A percentile compares a stretch with the other conserved stretches of the same genome.
Conservation (phyloP, 2,113 vertebrate species). For the Perca schrenkii region DNA sequence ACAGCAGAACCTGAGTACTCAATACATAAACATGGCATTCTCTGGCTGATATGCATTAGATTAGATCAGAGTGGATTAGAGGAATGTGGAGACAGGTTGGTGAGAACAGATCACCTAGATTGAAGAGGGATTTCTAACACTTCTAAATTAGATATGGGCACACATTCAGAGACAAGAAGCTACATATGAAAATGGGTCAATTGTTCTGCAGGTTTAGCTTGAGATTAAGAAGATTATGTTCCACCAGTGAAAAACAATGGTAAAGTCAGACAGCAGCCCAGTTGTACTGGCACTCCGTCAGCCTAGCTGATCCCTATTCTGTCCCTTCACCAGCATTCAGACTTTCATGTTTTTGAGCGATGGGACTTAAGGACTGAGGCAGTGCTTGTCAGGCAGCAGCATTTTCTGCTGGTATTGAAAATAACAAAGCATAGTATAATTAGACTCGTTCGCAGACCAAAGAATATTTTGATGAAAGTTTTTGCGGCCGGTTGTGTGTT, state of each 20-base stretch:
- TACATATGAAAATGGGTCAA: constrained; percentile 80
- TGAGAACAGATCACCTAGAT: constrained; percentile 81
- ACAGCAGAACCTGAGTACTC: constrained; percentile 15
- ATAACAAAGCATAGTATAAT: constrained; percentile 68
- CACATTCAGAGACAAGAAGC: constrained; percentile 71
- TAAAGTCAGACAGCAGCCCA: constrained; percentile 70
- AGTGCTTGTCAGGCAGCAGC: constrained; percentile 59
- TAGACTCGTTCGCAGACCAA: constrained; percentile 65
- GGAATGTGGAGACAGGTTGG: constrained; percentile 66
- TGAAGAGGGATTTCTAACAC: constrained; percentile 78
- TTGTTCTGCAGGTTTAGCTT: constrained; percentile 80
- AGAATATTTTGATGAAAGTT: constrained; percentile 69
- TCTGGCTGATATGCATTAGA: constrained; percentile 65
- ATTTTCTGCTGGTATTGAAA: constrained; percentile 56
- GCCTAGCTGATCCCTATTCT: constrained; percentile 64
- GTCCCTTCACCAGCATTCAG: constrained; percentile 64
- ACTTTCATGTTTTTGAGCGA: constrained; percentile 70
- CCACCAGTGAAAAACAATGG: constrained; percentile 73
- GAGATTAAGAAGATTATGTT: constrained; percentile 81
- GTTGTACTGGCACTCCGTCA: constrained; percentile 70
- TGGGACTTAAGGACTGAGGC: constrained; percentile 59
- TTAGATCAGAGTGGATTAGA: constrained; percentile 78
- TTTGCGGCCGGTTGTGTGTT: constrained; percentile 35
- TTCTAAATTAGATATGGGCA: constrained; percentile 80
- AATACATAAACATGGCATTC: constrained; percentile 51